Conservation (phyloP, 2,797 vertebrate species). For the Periophthalmus magnuspinnatus region DNA sequence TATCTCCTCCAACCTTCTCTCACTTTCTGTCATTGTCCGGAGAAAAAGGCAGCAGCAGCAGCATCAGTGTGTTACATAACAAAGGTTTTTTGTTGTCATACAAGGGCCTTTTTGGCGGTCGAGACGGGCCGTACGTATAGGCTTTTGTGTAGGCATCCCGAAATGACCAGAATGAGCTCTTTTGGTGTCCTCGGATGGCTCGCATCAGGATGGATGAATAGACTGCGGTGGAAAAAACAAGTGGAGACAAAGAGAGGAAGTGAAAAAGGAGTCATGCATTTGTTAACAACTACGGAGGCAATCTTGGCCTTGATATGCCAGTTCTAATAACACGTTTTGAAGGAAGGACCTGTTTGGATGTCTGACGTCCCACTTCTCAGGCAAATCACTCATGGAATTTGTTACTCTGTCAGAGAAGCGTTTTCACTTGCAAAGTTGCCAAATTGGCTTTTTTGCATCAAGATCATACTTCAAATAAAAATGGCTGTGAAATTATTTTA, state of each 20-base stretch:
- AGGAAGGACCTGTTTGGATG: constrained; percentile 8
- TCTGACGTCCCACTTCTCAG: constrained; percentile 12
- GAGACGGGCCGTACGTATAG: constrained; percentile 54
- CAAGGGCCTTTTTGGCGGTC: constrained; percentile 60
- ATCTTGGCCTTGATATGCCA: constrained; percentile 12
- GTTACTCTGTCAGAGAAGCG: constrained; percentile 22
- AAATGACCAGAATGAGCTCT: constrained; percentile 62
- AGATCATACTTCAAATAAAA: constrained; percentile 31
- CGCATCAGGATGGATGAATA: constrained; percentile 47
- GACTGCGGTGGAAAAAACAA: constrained; percentile 37
- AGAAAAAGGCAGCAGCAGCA: constrained; percentile 42
- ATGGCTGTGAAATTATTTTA: constrained; percentile 27
- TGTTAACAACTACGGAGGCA: constrained; percentile 22
- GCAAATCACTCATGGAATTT: constrained; percentile 48
- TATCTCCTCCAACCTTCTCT: constrained; percentile 24
- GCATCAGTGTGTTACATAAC: constrained; percentile 71
- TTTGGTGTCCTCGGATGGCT: constrained; percentile 55
- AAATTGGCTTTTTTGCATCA: constrained; percentile 31
- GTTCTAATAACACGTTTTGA: constrained; percentile 6
- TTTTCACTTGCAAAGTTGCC: constrained; percentile 24
- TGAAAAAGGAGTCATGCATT: constrained; percentile 10
- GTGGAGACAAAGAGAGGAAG: constrained; percentile 18
- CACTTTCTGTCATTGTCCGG: constrained; percentile 40
- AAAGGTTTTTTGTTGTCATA: constrained; percentile 65
- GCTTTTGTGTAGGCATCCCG: constrained; percentile 67